These are phyloP conservation scores for Sceloporus tristichus DNA, from an alignment of 2,113 vertebrate species.

Conservation along the genomic window DNA sequence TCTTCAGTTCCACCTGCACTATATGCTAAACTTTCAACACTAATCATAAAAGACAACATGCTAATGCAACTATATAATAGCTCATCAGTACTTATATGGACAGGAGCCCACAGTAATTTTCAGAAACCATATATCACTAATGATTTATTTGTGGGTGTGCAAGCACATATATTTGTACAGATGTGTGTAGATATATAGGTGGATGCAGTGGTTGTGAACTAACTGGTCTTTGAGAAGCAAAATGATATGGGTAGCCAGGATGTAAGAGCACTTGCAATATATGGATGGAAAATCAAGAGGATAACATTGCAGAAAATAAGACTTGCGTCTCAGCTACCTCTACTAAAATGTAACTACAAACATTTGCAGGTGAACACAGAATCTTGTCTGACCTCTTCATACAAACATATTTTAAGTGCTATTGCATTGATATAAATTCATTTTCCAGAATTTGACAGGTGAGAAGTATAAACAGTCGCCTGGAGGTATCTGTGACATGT, in stretches of 20 bases:
- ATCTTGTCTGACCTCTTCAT: not conserved
- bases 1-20: constrained; percentile 20
- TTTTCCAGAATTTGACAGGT: constrained; percentile 4
- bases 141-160: constrained; percentile 60
- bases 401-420: constrained; percentile 1
- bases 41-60: not conserved
- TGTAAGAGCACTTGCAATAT: not conserved
- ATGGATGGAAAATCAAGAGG: not conserved
- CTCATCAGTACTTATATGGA: constrained; percentile 6
- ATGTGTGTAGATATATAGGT: constrained; percentile 59
- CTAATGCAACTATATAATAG: constrained; percentile 61
- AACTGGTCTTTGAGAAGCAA: constrained; percentile 12
- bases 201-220: constrained; percentile 30
- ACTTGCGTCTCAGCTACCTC: not conserved
- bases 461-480: not conserved
- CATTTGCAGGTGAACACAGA: not conserved
- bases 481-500: not conserved
- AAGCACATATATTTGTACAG: constrained; percentile 67
- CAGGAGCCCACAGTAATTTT: constrained; percentile 54
- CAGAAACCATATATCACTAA: constrained; percentile 71
- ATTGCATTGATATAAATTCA: not conserved
- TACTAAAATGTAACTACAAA: not conserved
- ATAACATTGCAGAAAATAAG: not conserved
- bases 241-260: not conserved
- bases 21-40: constrained; percentile 4